Evolutionary conservation across 2,797 vertebrate genomes (phyloP).

Genomic region (Sandelia bainsii): DNA sequence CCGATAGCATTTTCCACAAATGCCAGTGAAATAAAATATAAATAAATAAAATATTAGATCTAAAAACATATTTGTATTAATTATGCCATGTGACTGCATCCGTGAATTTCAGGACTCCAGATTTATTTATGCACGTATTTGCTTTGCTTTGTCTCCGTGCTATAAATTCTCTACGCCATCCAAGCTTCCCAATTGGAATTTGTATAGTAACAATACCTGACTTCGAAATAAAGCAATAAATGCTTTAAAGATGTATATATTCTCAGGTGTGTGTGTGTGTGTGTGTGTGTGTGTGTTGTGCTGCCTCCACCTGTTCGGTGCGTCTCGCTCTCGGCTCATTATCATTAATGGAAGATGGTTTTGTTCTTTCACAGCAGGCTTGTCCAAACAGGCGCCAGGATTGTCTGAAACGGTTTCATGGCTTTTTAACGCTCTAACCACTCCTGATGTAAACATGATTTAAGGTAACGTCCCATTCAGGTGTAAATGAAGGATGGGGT

Average conservation of each 20-base stretch:
- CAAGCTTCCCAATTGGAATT: neutral
- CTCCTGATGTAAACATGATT: conserved; percentile 75
- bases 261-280: neutral
- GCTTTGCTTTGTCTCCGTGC: neutral
- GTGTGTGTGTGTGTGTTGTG: neutral
- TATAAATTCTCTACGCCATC: neutral
- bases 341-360: conserved; percentile 61
- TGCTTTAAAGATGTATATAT: neutral
- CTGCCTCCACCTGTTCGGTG: conserved; percentile 54
- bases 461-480: conserved; percentile 72
- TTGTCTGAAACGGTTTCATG: conserved; percentile 64
- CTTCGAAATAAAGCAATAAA: neutral
- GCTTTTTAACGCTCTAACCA: conserved; percentile 48
- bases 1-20: neutral
- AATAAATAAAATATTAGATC: neutral
- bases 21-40: too few species aligned
- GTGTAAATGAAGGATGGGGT: conserved; percentile 69
- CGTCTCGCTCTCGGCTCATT: conserved; percentile 63
- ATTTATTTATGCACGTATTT: neutral
- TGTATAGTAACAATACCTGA: too few species aligned
- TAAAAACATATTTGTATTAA: neutral
- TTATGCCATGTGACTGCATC: neutral
- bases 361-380: conserved; percentile 79
- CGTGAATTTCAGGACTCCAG: neutral
- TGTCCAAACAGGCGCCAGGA: conserved; percentile 86